Base-by-base conservation (phyloP, 2,888 invertebrate genomes). In the Timema cristinae region DNA sequence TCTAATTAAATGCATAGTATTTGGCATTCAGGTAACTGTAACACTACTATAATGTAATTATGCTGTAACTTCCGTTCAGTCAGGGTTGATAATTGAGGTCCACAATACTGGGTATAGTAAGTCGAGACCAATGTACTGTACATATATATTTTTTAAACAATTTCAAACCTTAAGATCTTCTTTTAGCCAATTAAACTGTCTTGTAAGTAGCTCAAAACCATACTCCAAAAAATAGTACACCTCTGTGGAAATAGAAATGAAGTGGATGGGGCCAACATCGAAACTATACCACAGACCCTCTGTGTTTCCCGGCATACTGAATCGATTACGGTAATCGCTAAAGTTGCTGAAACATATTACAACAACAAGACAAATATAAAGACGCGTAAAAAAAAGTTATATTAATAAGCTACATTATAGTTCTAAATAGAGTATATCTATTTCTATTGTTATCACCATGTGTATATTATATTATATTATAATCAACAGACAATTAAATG, bases 221-320 rank as follows among this genome's bases (percentile, higher is more conserved):
- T 84, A 87, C 50, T 84, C 75, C 1, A 83, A 77, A 77, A 79
- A 87, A 79, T 85, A 88, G 77, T 87, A 88, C 73, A 84, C 85
- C 78, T 88, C 88, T 6, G 88, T 86, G 5, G 85, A 85, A 74
- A 88, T 80, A 0, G 83, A 81, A 54, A 88, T 83, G 73, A 88
- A 81, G 76, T 86, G 85, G 5, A 81, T 82, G 7, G 82, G 82
- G 4, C 85, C 86, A 71, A 85, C 77, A 75, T 86, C 81, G 75
- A 83, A 85, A 74, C 84, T 84, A 77, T 78, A 82, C 72, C 78
- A 77, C 13, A 71, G 69, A 51, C 71, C 73, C 50, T 80, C 79
- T 13, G 66, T 56, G 13, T 70, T 59, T 8, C 75, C 75, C 10
- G 86, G 86, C 86, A 86, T 86, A 6, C 82, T 81, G 78, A 86